phyloP scores from a whole-genome alignment of 2,113 vertebrate species.

The Nipponia nippon region DNA sequence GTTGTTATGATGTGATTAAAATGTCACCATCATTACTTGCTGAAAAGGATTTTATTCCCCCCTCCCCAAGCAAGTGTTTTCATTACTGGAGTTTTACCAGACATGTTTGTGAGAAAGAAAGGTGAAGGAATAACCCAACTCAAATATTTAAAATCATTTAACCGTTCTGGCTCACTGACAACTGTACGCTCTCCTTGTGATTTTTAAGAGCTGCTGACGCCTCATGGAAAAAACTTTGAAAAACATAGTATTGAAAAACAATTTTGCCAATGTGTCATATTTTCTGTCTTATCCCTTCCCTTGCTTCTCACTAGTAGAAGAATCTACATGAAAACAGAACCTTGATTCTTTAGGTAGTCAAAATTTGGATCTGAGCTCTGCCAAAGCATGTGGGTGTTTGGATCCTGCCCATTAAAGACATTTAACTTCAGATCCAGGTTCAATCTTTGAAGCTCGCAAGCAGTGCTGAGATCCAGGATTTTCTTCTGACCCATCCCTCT shows the following conservation, averaged over 20 bases:
- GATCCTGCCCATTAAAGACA: constrained; percentile 12
- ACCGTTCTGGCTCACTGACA: constrained; percentile 10
- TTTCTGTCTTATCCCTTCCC: constrained; percentile 39
- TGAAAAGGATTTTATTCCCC: constrained; percentile 15
- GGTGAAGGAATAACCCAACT: constrained; percentile 49
- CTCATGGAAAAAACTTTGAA: constrained; percentile 55
- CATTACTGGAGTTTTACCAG: constrained; percentile 53
- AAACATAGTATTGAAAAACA: constrained; percentile 60
- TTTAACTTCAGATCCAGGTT: constrained; percentile 24
- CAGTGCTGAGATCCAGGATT: constrained; percentile 10
- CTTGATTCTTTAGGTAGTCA: constrained; percentile 46
- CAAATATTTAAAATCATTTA: constrained; percentile 54
- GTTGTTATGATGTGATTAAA: constrained; percentile 24
- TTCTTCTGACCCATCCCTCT: not conserved
- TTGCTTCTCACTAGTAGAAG: constrained; percentile 3
- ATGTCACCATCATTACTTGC: constrained; percentile 23
- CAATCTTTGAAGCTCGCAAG: not conserved
- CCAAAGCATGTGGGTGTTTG: constrained; percentile 49
- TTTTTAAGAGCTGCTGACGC: constrained; percentile 55
- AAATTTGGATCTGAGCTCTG: constrained; percentile 11
- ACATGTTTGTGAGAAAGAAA: constrained; percentile 48
- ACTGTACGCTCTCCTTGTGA: not conserved
- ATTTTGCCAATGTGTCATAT: constrained; percentile 55
- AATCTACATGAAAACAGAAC: constrained; percentile 38
- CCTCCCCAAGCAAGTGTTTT: constrained; percentile 37